Conservation (phyloP, 2,113 vertebrate species). For the Dolichotis patagonum region DNA sequence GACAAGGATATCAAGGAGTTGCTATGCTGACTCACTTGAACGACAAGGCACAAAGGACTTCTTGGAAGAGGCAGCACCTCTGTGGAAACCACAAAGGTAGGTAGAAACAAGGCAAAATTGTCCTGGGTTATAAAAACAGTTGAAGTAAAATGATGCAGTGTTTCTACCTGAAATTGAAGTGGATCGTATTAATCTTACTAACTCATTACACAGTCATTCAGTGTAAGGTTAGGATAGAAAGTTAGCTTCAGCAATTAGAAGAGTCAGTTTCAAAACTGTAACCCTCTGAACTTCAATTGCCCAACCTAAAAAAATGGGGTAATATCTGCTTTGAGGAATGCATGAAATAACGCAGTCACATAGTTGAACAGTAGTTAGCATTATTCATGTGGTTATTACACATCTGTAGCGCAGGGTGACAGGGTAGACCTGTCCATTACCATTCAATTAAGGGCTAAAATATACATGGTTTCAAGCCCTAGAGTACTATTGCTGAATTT, state of each 20-base stretch:
- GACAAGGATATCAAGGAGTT: neutral
- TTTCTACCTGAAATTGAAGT: neutral
- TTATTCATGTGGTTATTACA: neutral
- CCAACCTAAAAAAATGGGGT: neutral
- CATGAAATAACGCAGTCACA: neutral
- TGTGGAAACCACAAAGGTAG: neutral
- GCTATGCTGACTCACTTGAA: neutral
- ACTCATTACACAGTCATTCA: neutral
- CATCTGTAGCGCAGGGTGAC: neutral
- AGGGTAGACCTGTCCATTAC: neutral
- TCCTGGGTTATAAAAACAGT: neutral
- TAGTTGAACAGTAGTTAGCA: neutral
- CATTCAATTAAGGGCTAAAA: neutral
- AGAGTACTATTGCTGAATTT: conserved; percentile 30
- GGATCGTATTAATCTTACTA: neutral
- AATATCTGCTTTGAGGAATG: neutral
- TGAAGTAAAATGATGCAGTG: neutral
- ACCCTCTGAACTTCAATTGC: neutral
- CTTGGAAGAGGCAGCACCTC: neutral
- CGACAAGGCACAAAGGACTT: neutral
- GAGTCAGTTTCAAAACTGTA: neutral
- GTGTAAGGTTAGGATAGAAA: neutral
- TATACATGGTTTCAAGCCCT: conserved; percentile 1
- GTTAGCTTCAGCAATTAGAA: neutral
- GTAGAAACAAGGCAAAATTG: neutral